Evolutionary conservation across 1,140 invertebrate genomes (phyloP), one percentile per base, ranked within the genome.

Genomic region (Mizuhopecten yessoensis): DNA sequence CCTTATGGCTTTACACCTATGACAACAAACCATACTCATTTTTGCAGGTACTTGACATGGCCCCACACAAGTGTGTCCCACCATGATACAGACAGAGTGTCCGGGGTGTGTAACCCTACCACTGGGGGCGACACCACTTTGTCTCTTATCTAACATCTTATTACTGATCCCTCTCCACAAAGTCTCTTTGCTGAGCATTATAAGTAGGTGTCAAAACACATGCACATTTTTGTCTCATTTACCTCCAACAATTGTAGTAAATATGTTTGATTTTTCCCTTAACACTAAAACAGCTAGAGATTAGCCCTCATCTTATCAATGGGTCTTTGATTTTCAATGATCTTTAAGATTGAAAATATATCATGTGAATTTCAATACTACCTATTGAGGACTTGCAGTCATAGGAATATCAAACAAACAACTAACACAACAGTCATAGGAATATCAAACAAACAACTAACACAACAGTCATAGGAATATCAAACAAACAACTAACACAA

Each of bases 31-130:
- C 57, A 75, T 29, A 75, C n/a, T 29, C 15, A 75, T 75, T 75
- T 75, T 75, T 75, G 57, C 57, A 75, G 57, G n/a, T 75, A 75
- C 57, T 75, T 75, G 57, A 75, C 57, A 75, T 75, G 57, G 57
- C 57, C 57, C 57, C 57, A 75, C 57, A 75, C 57, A 75, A 75
- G 57, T 75, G 57, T 29, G 17, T 13, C 36, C 13, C 57, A n/a
- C n/a, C n/a, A n/a, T n/a, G n/a, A n/a, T 75, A 75, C n/a, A 75
- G 57, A 75, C 57, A 13, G 23, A 1, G 57, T 57, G 45, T 17
- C 45, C 7, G 7, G 57, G 23, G 57, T 75, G 9, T 29, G 20
- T 75, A 75, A 29, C 57, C 29, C 57, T 75, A 75, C 9, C 57
- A 13, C 0, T 75, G 2, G n/a, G 57, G 57, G 57, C 29, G 57